Conservation (phyloP, 2,888 invertebrate genomes). For the Meghimatium bilineatum region DNA sequence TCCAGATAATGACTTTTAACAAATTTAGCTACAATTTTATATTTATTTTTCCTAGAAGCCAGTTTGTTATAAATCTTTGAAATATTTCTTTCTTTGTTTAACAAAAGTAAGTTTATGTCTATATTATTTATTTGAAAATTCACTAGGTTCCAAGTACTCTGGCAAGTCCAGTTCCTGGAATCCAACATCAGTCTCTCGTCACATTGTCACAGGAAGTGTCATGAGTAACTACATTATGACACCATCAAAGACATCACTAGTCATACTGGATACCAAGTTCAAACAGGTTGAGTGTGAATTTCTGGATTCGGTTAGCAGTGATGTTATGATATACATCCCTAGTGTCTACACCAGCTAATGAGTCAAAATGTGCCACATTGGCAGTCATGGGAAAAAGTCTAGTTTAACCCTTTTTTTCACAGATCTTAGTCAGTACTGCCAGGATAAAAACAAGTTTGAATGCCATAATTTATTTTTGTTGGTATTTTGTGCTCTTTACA, state of each 20-base stretch:
- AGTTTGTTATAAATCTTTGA: too few species aligned
- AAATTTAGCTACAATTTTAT: too few species aligned
- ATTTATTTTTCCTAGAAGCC: too few species aligned
- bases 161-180: conserved; percentile 42
- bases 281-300: conserved; percentile 87
- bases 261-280: conserved; percentile 85
- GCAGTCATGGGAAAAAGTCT: background rate
- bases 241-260: conserved; percentile 84
- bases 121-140: background rate
- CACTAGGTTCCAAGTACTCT: conserved; percentile 38
- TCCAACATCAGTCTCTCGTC: conserved; percentile 83
- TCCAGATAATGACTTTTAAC: too few species aligned
- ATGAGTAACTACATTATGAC: conserved; percentile 86
- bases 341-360: conserved; percentile 37
- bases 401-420: background rate
- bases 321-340: conserved; percentile 52
- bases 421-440: background rate
- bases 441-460: background rate
- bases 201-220: conserved; percentile 82
- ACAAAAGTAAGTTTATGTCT: background rate
- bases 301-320: conserved; percentile 76
- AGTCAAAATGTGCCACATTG: background rate
- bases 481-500: background rate
- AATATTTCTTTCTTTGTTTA: background rate
- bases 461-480: background rate